Base-by-base conservation (phyloP, 1,140 invertebrate species). In the Ericerus pela region DNA sequence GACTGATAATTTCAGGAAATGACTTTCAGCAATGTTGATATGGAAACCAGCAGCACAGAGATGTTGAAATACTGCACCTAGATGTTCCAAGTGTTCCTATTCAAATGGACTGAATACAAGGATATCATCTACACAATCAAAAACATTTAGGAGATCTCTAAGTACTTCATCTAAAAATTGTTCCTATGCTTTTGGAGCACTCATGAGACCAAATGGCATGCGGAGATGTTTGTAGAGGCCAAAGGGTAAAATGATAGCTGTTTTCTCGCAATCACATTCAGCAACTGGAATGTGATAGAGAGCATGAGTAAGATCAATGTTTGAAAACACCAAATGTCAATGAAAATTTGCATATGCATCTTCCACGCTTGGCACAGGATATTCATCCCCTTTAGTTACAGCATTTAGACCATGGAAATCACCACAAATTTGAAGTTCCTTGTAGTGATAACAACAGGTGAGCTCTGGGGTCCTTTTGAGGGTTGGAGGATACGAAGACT, bases 401-500 rank as follows among this genome's bases (percentile, higher is more conserved):
- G 60, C 36, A 59, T 76, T 77, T 0, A 76, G 56, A n/a, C 53
- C 36, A 4, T 68, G 60, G 56, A 71, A 76, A 60, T 76, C 73
- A 0, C 72, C 68, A 55, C 67, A 70, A 0, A 66, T 60, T 2
- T 70, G 56, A 59, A 63, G 70, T 6, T 57, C 56, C 5, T 65
- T 68, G 56, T 68, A 58, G 38, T 67, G 41, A 76, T 62, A 41
- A 8, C 14, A 57, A 74, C 54, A 26, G 71, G 69, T 4, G 66
- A 68, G 14, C 70, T 62, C 71, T 71, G 76, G 22, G 67, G 52
- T 52, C 65, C 66, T 14, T 63, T 65, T 0, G 69, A 70, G 1
- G 62, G 66, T 5, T 65, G 60, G 24, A 64, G 62, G 18, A 68
- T 66, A 14, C 68, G 68, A 12, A 38, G 30, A 37, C 59, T 41